Conservation (phyloP, 1,140 invertebrate species). For the Carposina sasakii region DNA sequence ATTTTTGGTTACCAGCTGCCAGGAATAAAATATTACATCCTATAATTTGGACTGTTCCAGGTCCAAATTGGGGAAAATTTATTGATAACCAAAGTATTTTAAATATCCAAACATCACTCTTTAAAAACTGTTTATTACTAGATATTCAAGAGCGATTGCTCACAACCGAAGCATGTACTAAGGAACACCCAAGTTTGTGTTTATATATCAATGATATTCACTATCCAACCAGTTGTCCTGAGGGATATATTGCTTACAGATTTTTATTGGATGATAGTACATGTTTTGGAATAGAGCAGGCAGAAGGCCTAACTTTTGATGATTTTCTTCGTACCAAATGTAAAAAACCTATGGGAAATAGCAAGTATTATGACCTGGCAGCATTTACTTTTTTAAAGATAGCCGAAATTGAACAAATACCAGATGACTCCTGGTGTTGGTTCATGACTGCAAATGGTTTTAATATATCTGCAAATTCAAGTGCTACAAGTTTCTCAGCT, state of each 20-base stretch:
- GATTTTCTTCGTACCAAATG: slow-evolving; percentile 40
- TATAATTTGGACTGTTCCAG: slow-evolving; percentile 48
- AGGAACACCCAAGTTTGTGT: slow-evolving; percentile 44
- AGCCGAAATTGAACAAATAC: slow-evolving; percentile 31
- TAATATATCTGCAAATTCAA: not conserved
- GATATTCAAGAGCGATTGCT: slow-evolving; percentile 35
- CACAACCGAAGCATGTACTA: slow-evolving; percentile 35
- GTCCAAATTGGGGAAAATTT: slow-evolving; percentile 44
- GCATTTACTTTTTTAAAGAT: slow-evolving; percentile 53
- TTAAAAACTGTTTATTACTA: slow-evolving; percentile 45
- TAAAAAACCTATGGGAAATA: slow-evolving; percentile 38
- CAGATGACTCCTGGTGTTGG: slow-evolving; percentile 50
- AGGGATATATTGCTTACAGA: slow-evolving; percentile 44
- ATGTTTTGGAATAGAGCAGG: slow-evolving; percentile 50
- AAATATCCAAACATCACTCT: slow-evolving; percentile 22
- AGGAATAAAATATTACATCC: slow-evolving; percentile 42
- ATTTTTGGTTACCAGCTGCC: slow-evolving; percentile 51
- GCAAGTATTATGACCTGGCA: slow-evolving; percentile 24
- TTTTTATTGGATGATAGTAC: slow-evolving; percentile 43
- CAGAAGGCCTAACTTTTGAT: slow-evolving; percentile 32
- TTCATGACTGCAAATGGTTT: slow-evolving; percentile 20
- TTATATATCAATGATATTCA: slow-evolving; percentile 48
- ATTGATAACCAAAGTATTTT: slow-evolving; percentile 30
- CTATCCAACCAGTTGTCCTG: slow-evolving; percentile 44
- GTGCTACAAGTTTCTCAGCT: not conserved